These are phyloP conservation scores for Rhegmatorhina hoffmannsi DNA, from an alignment of 2,113 vertebrate species.

Conservation along the genomic window DNA sequence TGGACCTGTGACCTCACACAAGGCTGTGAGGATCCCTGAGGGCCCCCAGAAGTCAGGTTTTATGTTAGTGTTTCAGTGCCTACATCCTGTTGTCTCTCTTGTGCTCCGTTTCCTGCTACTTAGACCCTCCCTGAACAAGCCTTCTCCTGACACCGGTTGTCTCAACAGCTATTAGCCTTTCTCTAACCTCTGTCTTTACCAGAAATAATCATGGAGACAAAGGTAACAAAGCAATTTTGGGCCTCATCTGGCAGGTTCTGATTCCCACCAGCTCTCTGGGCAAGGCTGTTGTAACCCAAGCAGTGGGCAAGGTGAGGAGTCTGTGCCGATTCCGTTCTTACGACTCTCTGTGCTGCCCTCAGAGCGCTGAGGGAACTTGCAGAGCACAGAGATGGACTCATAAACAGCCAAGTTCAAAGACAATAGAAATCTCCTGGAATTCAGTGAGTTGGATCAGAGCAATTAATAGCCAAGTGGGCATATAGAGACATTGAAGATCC, in stretches of 20 bases:
- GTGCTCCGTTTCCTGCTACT: neutral
- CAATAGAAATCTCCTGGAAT: neutral
- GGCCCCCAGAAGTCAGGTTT: neutral
- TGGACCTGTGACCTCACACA: neutral
- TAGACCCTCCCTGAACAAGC: neutral
- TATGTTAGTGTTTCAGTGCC: neutral
- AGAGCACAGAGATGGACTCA: neutral
- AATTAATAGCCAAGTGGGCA: neutral
- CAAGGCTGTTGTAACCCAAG: neutral
- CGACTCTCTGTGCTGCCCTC: neutral
- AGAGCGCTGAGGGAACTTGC: neutral
- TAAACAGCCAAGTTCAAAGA: conserved; percentile 3
- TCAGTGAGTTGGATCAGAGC: neutral
- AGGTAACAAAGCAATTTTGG: neutral
- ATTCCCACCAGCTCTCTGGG: neutral
- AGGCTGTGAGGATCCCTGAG: neutral
- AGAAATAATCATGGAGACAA: conserved; percentile 1
- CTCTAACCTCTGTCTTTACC: conserved; percentile 32
- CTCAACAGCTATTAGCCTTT: conserved; percentile 18
- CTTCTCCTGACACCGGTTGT: neutral
- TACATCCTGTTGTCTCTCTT: neutral
- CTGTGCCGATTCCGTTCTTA: neutral
- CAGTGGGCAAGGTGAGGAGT: neutral
- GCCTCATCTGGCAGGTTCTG: neutral
- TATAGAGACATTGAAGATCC: neutral